Conservation (phyloP, 2,113 vertebrate species). For the Calidris pygmaea region DNA sequence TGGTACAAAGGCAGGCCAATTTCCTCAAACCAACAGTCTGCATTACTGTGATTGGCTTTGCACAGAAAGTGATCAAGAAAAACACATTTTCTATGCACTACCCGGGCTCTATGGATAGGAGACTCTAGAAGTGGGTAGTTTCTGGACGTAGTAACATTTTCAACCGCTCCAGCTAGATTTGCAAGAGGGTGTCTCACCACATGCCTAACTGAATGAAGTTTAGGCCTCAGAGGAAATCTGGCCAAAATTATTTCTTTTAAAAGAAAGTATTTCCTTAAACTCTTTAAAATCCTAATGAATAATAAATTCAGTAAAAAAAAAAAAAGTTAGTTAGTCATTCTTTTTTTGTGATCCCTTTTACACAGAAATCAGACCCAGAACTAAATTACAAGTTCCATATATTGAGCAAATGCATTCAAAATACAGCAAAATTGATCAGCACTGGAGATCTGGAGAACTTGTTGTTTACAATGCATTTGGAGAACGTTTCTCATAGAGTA, state of each 20-base stretch:
- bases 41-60: not conserved
- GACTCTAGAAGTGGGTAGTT: not conserved
- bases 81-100: not conserved
- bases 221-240: not conserved
- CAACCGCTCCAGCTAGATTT: not conserved
- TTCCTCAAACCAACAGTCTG: not conserved
- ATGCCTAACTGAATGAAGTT: not conserved
- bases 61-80: not conserved
- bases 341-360: not conserved
- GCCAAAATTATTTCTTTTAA: not conserved
- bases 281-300: not conserved
- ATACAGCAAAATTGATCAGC: not conserved
- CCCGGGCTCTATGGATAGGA: not conserved
- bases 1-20: not conserved
- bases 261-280: not conserved
- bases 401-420: not conserved
- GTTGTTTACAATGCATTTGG: not conserved
- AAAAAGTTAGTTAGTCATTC: not conserved
- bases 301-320: not conserved
- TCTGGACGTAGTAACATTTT: not conserved
- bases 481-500: not conserved
- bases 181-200: not conserved
- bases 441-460: not conserved
- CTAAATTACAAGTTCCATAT: not conserved
- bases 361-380: not conserved